These are phyloP conservation scores for Cromileptes altivelis DNA, from an alignment of 2,113 vertebrate genomes.

Conservation along the genomic window DNA sequence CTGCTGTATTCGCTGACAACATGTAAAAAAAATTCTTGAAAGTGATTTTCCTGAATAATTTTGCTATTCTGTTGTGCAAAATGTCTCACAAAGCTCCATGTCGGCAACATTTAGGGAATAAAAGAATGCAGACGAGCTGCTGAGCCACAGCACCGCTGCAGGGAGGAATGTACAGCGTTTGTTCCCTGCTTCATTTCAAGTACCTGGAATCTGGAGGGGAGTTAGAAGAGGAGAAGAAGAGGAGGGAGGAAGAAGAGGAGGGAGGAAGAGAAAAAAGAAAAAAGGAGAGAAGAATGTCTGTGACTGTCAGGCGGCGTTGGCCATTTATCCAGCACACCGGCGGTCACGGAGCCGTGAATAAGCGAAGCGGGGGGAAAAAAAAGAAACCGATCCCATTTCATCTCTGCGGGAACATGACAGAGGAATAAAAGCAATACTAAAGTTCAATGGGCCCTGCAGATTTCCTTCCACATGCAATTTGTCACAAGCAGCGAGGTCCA, in stretches of 20 bases:
- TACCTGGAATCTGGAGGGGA: constrained; percentile 50
- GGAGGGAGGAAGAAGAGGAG: not conserved
- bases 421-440: constrained; percentile 73
- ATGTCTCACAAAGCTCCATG: constrained; percentile 42
- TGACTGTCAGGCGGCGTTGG: constrained; percentile 58
- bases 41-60: constrained; percentile 20
- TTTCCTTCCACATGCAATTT: constrained; percentile 74
- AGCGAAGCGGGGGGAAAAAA: constrained; percentile 35
- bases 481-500: constrained; percentile 73
- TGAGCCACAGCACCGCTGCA: constrained; percentile 28
- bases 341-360: constrained; percentile 66
- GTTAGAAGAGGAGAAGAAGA: constrained; percentile 9
- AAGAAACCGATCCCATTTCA: constrained; percentile 71
- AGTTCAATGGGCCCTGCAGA: constrained; percentile 78
- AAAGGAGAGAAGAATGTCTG: constrained; percentile 43
- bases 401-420: constrained; percentile 76
- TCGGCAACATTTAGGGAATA: constrained; percentile 48
- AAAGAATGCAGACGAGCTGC: constrained; percentile 28
- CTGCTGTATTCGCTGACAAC: constrained; percentile 19
- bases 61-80: constrained; percentile 17
- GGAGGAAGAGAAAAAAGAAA: not conserved
- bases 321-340: constrained; percentile 67
- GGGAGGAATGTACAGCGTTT: constrained; percentile 41
- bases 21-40: constrained; percentile 26
- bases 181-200: constrained; percentile 53